phyloP scores from a whole-genome alignment of 2,113 vertebrate genomes.

The Saccopteryx leptura region DNA sequence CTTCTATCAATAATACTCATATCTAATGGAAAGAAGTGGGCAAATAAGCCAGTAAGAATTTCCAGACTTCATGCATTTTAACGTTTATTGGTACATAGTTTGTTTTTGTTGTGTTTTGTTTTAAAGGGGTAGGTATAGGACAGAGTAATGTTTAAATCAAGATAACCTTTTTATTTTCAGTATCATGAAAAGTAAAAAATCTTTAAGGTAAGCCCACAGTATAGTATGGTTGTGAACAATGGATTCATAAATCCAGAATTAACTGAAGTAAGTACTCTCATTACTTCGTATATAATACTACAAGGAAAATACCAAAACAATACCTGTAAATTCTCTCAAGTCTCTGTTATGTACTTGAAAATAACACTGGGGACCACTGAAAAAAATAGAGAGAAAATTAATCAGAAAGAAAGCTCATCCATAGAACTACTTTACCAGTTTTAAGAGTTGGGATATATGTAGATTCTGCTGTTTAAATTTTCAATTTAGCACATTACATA shows the following conservation, averaged over 20 bases:
- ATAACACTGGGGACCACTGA: neutral
- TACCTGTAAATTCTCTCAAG: neutral
- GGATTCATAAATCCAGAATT: neutral
- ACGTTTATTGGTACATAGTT: neutral
- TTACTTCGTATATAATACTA: neutral
- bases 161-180: neutral
- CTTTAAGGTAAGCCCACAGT: neutral
- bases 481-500: neutral
- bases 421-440: neutral
- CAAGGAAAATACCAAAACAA: neutral
- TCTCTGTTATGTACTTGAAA: conserved; percentile 44
- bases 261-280: neutral
- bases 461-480: conserved; percentile 1
- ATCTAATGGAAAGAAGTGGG: neutral
- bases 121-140: neutral
- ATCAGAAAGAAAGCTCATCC: neutral
- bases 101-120: conserved; percentile 17
- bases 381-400: conserved; percentile 30
- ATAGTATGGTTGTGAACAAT: neutral
- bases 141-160: neutral
- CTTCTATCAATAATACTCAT: neutral
- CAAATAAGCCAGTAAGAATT: neutral
- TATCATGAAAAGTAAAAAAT: conserved; percentile 1
- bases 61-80: neutral
- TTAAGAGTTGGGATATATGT: neutral